A percentile compares a stretch with the other conserved stretches of the same genome.
phyloP scores from a whole-genome alignment of 2,113 vertebrate species.

The Ceratotherium simum region DNA sequence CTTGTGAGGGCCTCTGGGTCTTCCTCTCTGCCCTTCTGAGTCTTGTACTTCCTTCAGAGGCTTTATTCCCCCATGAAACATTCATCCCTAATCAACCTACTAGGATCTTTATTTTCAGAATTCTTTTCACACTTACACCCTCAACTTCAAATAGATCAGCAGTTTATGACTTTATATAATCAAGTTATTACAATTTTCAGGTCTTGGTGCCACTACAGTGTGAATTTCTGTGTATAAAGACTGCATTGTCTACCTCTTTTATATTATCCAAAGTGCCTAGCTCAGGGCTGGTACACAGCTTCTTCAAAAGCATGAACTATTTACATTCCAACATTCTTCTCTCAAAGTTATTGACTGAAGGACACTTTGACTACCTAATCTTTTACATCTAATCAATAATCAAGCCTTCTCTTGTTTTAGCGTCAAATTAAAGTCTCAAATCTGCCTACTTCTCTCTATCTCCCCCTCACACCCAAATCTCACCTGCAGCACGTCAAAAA shows the following conservation, averaged over 20 bases:
- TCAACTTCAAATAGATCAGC: background rate
- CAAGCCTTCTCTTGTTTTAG: background rate
- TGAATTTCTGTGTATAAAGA: background rate
- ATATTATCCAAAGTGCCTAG: background rate
- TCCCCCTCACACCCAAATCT: background rate
- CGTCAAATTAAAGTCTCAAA: background rate
- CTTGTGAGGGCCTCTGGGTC: background rate
- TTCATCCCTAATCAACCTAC: background rate
- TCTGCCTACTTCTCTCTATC: background rate
- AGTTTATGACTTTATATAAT: background rate
- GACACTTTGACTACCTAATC: background rate
- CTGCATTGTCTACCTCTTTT: background rate
- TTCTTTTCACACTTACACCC: background rate
- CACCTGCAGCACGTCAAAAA: background rate
- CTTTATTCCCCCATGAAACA: background rate
- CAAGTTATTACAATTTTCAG: background rate
- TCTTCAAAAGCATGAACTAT: background rate
- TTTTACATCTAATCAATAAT: background rate
- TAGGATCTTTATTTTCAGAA: background rate
- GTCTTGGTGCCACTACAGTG: background rate
- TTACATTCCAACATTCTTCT: background rate
- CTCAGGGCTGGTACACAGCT: background rate
- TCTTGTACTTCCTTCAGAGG: background rate
- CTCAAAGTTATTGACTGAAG: background rate
- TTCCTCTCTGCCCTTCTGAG: background rate